Evolutionary conservation across 35 echinoderm and acorn worm genomes (phyloP).

Genomic region (Lytechinus variegatus): DNA sequence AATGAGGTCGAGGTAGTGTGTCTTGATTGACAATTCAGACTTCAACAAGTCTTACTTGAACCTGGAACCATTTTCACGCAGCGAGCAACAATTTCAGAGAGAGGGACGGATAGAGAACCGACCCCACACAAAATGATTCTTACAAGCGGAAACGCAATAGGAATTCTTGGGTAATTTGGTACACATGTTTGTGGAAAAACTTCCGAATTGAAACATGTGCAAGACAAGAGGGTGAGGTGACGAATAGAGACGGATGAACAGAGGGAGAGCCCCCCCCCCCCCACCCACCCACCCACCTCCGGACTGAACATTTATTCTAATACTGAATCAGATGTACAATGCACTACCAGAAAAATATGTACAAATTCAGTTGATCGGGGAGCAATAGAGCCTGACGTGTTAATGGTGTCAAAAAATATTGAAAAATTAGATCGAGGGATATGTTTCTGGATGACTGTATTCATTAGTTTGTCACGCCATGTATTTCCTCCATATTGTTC

Average conservation of each 20-base stretch:
- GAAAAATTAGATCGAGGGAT: no score
- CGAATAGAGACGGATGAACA: background rate
- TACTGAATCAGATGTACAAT: no score
- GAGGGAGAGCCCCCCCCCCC: no score
- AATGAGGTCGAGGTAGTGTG: background rate
- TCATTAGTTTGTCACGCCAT: no score
- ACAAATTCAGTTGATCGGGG: no score
- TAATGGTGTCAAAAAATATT: no score
- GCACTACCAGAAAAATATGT: no score
- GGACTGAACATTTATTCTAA: no score
- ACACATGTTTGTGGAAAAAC: background rate
- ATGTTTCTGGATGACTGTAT: no score
- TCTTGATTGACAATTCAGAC: background rate
- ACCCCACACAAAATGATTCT: background rate
- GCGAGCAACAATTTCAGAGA: background rate
- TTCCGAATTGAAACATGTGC: background rate
- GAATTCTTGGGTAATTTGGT: background rate
- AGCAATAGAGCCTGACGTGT: no score
- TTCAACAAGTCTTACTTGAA: background rate
- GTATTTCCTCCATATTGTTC: no score
- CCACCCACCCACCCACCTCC: no score
- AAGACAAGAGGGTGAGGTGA: background rate
- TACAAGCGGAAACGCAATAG: background rate
- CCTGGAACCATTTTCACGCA: background rate
- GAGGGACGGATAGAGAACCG: background rate